Evolutionary conservation across 2,797 vertebrate species (phyloP), one percentile per base, ranked within the genome.

Genomic region (Pteropus rufus): DNA sequence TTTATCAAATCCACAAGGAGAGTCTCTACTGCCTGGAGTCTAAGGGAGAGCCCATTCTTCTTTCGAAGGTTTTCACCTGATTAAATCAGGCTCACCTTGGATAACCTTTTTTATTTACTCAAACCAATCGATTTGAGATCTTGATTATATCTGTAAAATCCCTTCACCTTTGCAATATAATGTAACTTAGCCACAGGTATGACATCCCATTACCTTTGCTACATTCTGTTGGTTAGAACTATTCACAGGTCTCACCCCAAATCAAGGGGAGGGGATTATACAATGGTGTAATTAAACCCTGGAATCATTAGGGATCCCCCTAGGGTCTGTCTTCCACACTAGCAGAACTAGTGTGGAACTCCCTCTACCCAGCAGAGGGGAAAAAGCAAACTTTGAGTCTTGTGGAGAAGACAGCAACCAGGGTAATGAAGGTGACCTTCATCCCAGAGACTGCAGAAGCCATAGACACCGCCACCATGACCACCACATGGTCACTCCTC

Each of bases 81-180:
- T 52, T 73, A 72, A 88, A 81, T 85, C 44, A 41, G 62, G 2
- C 21, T 44, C 15, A 31, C n/a, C 24, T 18, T 64, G 24, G 9
- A 64, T 67, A 73, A 52, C 4, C 18, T 70, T 96, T 96, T 89
- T 49, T 12, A 69, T 81, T 72, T 54, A 77, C 67, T 76, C 36
- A 89, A 93, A 80, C 44, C 77, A 77, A 41, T 52, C 41, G 34
- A 70, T 65, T 73, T 80, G n/a, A 23, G 14, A 67, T 16, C 36
- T 87, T 92, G 23, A 94, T 86, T 80, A 10, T 19, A 84, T 41
- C 58, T 84, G 26, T 62, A 91, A 91, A 89, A 84, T 87, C 75
- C 58, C 23, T 87, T 91, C 39, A 70, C 80, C 56, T 70, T 81
- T 95, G 58, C 21, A 85, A 67, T 9, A 9, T 70, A 87, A 56